Evolutionary conservation across 1,140 invertebrate genomes (phyloP).

Genomic region (Conopomorpha cramerella): DNA sequence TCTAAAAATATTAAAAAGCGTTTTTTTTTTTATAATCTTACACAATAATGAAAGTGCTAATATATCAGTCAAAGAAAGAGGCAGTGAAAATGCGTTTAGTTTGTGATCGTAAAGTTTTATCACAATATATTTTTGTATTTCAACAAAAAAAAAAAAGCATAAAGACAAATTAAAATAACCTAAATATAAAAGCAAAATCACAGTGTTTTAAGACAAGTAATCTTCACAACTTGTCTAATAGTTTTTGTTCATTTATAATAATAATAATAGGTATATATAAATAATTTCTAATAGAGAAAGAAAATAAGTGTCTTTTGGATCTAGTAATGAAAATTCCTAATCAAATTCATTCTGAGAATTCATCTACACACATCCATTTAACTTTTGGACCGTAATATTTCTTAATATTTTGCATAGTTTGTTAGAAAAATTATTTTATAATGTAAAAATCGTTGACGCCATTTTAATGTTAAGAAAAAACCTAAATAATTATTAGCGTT

Average conservation of each 20-base stretch:
- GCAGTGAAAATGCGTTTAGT: not conserved
- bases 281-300: conserved; percentile 31
- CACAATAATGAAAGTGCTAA: too few species aligned
- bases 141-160: conserved; percentile 53
- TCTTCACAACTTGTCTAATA: conserved; percentile 37
- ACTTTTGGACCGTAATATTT: too few species aligned
- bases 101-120: not conserved
- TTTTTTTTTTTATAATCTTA: too few species aligned
- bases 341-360: conserved; percentile 29
- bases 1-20: too few species aligned
- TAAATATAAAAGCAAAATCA: conserved; percentile 60
- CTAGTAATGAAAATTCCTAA: conserved; percentile 41
- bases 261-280: too few species aligned
- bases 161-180: conserved; percentile 34
- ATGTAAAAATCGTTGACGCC: too few species aligned
- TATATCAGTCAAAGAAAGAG: too few species aligned
- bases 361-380: too few species aligned
- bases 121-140: conserved; percentile 38
- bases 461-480: too few species aligned
- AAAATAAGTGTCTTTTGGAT: conserved; percentile 51
- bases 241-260: conserved; percentile 18
- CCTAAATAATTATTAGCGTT: conserved; percentile 49
- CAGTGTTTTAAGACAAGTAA: conserved; percentile 45
- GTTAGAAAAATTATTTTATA: too few species aligned
- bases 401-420: too few species aligned